These are phyloP conservation scores for Rhombomys opimus DNA, from an alignment of 2,113 vertebrate genomes.

Conservation along the genomic window DNA sequence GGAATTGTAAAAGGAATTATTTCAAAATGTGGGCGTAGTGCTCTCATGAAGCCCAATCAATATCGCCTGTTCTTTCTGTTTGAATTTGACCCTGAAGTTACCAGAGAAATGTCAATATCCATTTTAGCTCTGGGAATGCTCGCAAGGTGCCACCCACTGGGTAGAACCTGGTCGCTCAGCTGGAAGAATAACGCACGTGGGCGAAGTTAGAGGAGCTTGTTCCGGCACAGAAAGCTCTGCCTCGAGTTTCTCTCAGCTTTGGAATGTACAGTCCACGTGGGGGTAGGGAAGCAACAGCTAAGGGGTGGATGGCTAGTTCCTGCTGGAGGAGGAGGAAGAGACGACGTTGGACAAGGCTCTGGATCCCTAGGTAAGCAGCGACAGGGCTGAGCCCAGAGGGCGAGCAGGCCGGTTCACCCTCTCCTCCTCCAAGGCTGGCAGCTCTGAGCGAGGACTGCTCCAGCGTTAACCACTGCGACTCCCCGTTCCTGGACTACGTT, in stretches of 20 bases:
- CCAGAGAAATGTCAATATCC: constrained; percentile 8
- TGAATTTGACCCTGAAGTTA: background rate
- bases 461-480: background rate
- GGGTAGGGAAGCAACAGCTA: background rate
- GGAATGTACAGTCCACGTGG: background rate
- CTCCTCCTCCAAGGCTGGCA: background rate
- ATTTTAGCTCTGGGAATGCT: background rate
- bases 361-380: background rate
- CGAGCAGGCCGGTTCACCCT: background rate
- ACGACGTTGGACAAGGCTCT: background rate
- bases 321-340: background rate
- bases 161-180: background rate
- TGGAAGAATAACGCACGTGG: background rate
- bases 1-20: background rate
- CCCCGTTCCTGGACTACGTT: background rate
- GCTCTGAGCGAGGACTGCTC: background rate
- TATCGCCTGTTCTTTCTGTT: background rate
- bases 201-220: background rate
- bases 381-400: background rate
- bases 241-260: background rate
- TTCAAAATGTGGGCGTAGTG: constrained; percentile 4
- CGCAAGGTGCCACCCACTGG: background rate
- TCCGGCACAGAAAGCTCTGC: background rate
- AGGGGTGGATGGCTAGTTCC: background rate
- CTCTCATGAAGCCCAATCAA: background rate